Evolutionary conservation across 2,888 invertebrate species (phyloP).

Genomic region (Xestia rhomboidea): DNA sequence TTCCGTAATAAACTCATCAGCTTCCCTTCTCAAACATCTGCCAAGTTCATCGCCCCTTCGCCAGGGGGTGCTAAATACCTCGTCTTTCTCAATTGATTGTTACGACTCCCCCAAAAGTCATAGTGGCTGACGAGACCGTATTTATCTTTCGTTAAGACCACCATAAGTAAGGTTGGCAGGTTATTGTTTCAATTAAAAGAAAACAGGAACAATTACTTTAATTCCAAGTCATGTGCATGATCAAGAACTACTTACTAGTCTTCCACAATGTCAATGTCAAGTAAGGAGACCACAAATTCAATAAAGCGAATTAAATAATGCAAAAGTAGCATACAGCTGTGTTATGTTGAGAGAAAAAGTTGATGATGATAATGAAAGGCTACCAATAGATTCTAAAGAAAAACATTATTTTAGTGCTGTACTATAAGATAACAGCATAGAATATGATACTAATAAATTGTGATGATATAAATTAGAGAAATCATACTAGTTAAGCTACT

Average conservation of each 20-base stretch:
- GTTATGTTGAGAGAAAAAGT: neutral
- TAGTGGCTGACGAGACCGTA: neutral
- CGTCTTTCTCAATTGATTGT: conserved; percentile 39
- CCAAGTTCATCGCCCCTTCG: conserved; percentile 53
- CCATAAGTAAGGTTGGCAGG: conserved; percentile 11
- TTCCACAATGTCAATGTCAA: no score
- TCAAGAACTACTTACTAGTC: neutral
- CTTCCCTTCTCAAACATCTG: conserved; percentile 51
- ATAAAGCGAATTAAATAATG: neutral
- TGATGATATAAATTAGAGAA: conserved; percentile 9
- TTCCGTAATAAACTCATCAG: conserved; percentile 47
- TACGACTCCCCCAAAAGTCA: conserved; percentile 39
- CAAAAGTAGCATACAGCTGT: neutral
- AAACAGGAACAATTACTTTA: neutral
- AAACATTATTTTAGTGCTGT: neutral
- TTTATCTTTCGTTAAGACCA: conserved; percentile 49
- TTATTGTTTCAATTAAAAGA: conserved; percentile 27
- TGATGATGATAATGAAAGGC: neutral
- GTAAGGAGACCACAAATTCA: neutral
- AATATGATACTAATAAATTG: neutral
- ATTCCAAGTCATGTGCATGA: neutral
- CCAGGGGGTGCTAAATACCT: conserved; percentile 38
- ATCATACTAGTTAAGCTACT: conserved; percentile 2
- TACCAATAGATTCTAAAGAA: conserved; percentile 1
- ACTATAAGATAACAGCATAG: no score